Conservation (phyloP, 1,140 invertebrate genomes). For the Triops longicaudatus region DNA sequence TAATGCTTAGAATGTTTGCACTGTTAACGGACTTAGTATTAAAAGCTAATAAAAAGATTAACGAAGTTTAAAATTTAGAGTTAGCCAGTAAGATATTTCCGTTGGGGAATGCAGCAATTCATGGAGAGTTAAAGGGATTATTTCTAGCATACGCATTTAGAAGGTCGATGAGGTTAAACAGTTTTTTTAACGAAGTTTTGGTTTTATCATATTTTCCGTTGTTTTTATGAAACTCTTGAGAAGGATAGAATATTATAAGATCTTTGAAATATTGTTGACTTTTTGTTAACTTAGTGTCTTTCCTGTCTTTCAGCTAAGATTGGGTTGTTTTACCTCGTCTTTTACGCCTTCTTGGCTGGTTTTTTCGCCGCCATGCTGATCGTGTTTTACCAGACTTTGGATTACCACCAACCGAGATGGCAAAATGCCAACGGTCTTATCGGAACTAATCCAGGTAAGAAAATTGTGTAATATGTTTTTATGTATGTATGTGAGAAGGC, state of each 20-base stretch:
- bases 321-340: conserved; percentile 85
- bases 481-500: not conserved
- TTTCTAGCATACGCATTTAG: too few species aligned
- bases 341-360: conserved; percentile 74
- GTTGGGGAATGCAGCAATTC: too few species aligned
- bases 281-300: conserved; percentile 26
- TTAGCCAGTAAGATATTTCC: too few species aligned
- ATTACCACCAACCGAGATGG: conserved; percentile 76
- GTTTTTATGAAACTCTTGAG: too few species aligned
- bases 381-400: conserved; percentile 87
- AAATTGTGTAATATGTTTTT: not conserved
- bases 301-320: conserved; percentile 70
- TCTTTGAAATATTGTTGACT: not conserved
- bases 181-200: too few species aligned
- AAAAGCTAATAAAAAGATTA: too few species aligned
- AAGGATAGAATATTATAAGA: not conserved
- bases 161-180: too few species aligned
- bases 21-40: too few species aligned
- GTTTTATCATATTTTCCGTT: too few species aligned
- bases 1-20: too few species aligned
- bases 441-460: conserved; percentile 78
- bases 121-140: too few species aligned
- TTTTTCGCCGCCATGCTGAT: conserved; percentile 87
- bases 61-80: too few species aligned
- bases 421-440: conserved; percentile 72